A percentile compares a stretch with the other conserved stretches of the same genome.
Conservation (phyloP, 1,140 invertebrate species). For the Pectinophora gossypiella region DNA sequence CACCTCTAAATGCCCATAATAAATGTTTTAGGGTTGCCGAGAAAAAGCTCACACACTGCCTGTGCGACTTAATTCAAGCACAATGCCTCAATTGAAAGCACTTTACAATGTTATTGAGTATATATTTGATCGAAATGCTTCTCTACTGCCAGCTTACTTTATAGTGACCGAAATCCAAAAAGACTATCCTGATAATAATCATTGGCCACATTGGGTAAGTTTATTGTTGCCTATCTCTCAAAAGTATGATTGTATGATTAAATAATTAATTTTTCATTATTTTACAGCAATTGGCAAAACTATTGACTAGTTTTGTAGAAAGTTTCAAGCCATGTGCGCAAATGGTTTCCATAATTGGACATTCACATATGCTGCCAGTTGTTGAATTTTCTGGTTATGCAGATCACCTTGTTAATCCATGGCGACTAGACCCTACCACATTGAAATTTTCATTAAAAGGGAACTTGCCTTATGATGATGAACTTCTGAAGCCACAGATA, state of each 20-base stretch:
- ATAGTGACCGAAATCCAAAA: conserved; percentile 96
- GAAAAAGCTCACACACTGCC: conserved; percentile 91
- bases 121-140: conserved; percentile 95
- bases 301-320: conserved; percentile 93
- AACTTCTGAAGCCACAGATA: conserved; percentile 93
- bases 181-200: conserved; percentile 86
- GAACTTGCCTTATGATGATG: conserved; percentile 92
- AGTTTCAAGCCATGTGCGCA: conserved; percentile 94
- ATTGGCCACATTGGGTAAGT: conserved; percentile 93
- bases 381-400: conserved; percentile 92
- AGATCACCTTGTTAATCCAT: conserved; percentile 91
- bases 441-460: conserved; percentile 94
- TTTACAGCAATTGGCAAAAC: conserved; percentile 86
- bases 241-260: neutral
- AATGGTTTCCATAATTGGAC: conserved; percentile 95
- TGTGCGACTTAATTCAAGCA: conserved; percentile 83
- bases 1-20: too few species aligned
- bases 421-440: conserved; percentile 91
- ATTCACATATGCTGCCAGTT: conserved; percentile 93
- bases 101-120: conserved; percentile 88
- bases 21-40: conserved; percentile 84
- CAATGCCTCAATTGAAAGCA: conserved; percentile 87
- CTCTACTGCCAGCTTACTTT: conserved; percentile 94
- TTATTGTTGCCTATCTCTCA: neutral
- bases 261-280: neutral